Conservation (phyloP, 2,113 vertebrate species). For the Noctilio leporinus region DNA sequence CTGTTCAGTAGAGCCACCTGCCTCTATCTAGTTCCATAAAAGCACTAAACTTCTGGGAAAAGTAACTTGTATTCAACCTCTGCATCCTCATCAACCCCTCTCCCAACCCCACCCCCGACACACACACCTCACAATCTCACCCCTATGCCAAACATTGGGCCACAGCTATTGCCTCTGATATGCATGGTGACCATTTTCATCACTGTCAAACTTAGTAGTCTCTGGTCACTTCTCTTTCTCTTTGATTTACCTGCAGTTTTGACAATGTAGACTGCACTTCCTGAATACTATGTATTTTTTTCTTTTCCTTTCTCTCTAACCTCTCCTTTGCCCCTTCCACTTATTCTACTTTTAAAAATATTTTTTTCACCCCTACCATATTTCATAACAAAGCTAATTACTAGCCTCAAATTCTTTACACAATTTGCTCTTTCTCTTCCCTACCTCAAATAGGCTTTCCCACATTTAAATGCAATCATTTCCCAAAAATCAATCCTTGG, state of each 20-base stretch:
- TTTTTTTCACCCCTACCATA: neutral
- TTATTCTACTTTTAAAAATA: neutral
- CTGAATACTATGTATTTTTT: neutral
- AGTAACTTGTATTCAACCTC: neutral
- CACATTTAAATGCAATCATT: neutral
- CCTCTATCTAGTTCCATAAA: neutral
- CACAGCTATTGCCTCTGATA: neutral
- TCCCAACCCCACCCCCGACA: too few species aligned
- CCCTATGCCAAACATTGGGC: neutral
- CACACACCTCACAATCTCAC: neutral
- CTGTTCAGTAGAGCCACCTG: neutral
- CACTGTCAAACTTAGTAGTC: neutral
- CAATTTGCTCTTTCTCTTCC: neutral
- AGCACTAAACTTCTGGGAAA: neutral
- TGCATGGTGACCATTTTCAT: neutral
- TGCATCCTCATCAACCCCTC: neutral
- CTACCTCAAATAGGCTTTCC: neutral
- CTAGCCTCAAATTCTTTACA: neutral
- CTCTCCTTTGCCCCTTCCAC: neutral
- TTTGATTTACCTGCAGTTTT: neutral
- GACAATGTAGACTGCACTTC: neutral
- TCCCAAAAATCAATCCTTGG: neutral
- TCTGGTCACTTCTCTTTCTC: neutral
- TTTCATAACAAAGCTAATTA: neutral
- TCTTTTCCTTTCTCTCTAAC: neutral